Evolutionary conservation across 2,888 invertebrate species (phyloP).

Genomic region (Hirtodrosophila duncani): DNA sequence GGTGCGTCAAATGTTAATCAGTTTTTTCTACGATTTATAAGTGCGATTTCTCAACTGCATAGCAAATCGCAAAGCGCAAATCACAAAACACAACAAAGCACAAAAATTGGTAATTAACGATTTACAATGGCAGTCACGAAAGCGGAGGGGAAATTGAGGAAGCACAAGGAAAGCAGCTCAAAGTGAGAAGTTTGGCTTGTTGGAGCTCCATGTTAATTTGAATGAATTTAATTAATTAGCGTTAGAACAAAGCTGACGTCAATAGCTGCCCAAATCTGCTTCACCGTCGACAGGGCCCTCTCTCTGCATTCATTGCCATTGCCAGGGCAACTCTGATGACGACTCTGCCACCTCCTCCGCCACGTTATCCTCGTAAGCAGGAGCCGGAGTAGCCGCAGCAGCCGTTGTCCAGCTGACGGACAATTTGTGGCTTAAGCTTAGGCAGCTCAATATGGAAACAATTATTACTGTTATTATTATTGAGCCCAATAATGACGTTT

Average conservation of each 20-base stretch:
- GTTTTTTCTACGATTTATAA: conserved; percentile 30
- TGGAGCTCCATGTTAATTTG: conserved; percentile 61
- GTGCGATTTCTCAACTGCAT: not conserved
- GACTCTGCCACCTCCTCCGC: conserved; percentile 17
- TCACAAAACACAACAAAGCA: conserved; percentile 55
- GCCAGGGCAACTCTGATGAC: conserved; percentile 22
- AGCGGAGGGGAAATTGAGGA: not conserved
- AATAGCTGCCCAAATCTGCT: conserved; percentile 34
- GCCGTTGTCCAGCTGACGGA: too few relatives aligned
- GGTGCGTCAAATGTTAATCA: conserved; percentile 62
- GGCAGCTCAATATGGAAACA: conserved; percentile 58
- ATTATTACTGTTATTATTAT: conserved; percentile 59
- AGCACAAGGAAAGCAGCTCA: not conserved
- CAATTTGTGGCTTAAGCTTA: conserved; percentile 53
- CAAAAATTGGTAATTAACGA: conserved; percentile 59
- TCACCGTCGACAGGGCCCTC: not conserved
- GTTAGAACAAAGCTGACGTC: conserved; percentile 66
- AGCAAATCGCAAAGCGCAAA: conserved; percentile 38
- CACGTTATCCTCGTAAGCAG: conserved; percentile 32
- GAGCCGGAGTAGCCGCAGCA: conserved; percentile 40
- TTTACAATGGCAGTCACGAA: too few relatives aligned
- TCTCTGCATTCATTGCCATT: not conserved
- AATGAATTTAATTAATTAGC: conserved; percentile 75
- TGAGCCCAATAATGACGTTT: conserved; percentile 39
- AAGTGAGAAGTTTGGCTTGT: conserved; percentile 3